Evolutionary conservation across 1,140 invertebrate species (phyloP).

Genomic region (Drosophila navojoa): DNA sequence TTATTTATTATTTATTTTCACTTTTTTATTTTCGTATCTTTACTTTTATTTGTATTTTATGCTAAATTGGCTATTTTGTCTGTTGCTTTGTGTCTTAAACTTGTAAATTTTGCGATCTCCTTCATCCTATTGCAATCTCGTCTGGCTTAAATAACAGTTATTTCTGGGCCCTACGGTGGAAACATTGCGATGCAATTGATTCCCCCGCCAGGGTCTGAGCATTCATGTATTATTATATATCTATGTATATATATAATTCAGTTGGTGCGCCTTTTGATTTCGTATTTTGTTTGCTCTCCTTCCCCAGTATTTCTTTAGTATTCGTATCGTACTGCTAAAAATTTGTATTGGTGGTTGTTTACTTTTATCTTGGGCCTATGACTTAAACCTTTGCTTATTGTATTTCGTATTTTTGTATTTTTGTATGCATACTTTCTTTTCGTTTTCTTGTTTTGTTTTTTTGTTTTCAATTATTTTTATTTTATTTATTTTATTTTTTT

Average conservation of each 20-base stretch:
- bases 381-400: slow-evolving; percentile 77
- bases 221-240: slow-evolving; percentile 49
- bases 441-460: slow-evolving; percentile 23
- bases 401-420: slow-evolving; percentile 59
- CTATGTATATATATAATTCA: slow-evolving; percentile 5
- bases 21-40: slow-evolving; percentile 34
- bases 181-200: slow-evolving; percentile 30
- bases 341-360: slow-evolving; percentile 67
- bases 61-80: slow-evolving; percentile 78
- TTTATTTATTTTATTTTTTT: slow-evolving; percentile 3
- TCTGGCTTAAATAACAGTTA: slow-evolving; percentile 69
- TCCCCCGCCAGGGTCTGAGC: slow-evolving; percentile 35
- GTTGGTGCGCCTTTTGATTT: slow-evolving; percentile 33
- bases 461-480: slow-evolving; percentile 2
- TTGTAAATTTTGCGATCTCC: slow-evolving; percentile 52
- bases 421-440: slow-evolving; percentile 33
- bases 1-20: slow-evolving; percentile 34
- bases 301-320: slow-evolving; percentile 15
- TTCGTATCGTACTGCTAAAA: slow-evolving; percentile 30
- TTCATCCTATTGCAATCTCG: slow-evolving; percentile 18
- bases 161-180: slow-evolving; percentile 41
- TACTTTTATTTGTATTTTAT: slow-evolving; percentile 56
- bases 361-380: slow-evolving; percentile 74
- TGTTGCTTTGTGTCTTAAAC: slow-evolving; percentile 76
- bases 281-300: slow-evolving; percentile 16